Evolutionary conservation across 2,888 invertebrate species (phyloP).

Genomic region (Biston stratarius): DNA sequence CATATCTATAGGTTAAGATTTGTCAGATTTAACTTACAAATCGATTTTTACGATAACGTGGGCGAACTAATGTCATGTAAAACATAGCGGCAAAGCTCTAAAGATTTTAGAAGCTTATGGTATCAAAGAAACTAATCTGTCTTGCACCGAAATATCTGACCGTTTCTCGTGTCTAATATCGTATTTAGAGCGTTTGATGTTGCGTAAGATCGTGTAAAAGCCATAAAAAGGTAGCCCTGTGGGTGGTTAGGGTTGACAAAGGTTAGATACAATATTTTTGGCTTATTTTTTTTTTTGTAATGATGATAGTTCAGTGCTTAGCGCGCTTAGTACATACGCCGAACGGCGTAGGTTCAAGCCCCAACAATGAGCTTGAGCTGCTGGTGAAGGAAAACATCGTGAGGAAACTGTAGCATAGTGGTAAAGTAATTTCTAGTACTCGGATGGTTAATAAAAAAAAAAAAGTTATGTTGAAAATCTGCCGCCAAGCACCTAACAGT

Average conservation of each 20-base stretch:
- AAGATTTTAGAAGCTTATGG: constrained; percentile 44
- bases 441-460: no score
- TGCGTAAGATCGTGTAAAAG: constrained; percentile 55
- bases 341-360: no score
- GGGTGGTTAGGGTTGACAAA: constrained; percentile 28
- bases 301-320: no score
- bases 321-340: no score
- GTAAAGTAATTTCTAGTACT: no score
- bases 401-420: no score
- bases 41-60: background rate
- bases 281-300: background rate
- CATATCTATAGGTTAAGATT: background rate
- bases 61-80: constrained; percentile 23
- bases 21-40: background rate
- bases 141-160: constrained; percentile 40
- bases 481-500: no score
- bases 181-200: constrained; percentile 53
- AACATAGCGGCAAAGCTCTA: constrained; percentile 45
- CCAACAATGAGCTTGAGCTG: no score
- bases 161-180: constrained; percentile 44
- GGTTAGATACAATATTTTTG: constrained; percentile 2
- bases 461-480: no score
- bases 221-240: constrained; percentile 54
- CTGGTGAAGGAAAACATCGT: no score
- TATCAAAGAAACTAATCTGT: constrained; percentile 50